A percentile compares a stretch with the other conserved stretches of the same genome.
Conservation (phyloP, 2,888 invertebrate species). For the Chamaedrilus cognettii region DNA sequence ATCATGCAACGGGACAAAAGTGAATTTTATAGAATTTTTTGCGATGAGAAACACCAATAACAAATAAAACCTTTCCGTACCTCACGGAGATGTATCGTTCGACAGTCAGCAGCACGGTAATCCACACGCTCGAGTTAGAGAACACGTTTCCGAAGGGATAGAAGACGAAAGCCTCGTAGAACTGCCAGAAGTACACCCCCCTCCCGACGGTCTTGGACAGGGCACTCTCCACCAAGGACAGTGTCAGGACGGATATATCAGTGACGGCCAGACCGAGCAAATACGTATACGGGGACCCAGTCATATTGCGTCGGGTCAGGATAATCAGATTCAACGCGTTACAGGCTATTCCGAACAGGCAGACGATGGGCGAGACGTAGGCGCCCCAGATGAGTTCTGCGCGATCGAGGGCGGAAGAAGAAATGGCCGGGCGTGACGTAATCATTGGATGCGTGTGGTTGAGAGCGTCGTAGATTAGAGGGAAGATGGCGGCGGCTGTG, state of each 20-base stretch:
- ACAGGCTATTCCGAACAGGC: conserved; percentile 50
- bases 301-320: conserved; percentile 47
- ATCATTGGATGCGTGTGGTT: too few relatives aligned
- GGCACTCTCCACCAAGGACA: conserved; percentile 42
- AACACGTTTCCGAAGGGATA: conserved; percentile 50
- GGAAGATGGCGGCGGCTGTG: too few relatives aligned
- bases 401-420: not conserved
- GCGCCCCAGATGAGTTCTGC: conserved; percentile 18
- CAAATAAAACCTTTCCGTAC: too few relatives aligned
- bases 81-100: conserved; percentile 42
- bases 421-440: too few relatives aligned
- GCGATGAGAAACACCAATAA: too few relatives aligned
- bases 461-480: too few relatives aligned
- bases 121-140: conserved; percentile 48
- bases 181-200: conserved; percentile 41
- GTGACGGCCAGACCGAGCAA: conserved; percentile 50
- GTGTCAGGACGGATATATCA: conserved; percentile 46
- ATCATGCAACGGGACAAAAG: too few relatives aligned
- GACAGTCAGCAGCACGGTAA: conserved; percentile 50
- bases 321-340: conserved; percentile 52
- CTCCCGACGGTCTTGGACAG: conserved; percentile 24
- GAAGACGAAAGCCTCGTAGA: conserved; percentile 47
- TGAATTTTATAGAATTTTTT: too few relatives aligned
- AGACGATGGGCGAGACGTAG: conserved; percentile 47
- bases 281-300: conserved; percentile 54